A percentile compares a stretch with the other conserved stretches of the same genome.
Evolutionary conservation across 2,888 invertebrate species (phyloP).

Genomic region (Patella ulyssiponensis): DNA sequence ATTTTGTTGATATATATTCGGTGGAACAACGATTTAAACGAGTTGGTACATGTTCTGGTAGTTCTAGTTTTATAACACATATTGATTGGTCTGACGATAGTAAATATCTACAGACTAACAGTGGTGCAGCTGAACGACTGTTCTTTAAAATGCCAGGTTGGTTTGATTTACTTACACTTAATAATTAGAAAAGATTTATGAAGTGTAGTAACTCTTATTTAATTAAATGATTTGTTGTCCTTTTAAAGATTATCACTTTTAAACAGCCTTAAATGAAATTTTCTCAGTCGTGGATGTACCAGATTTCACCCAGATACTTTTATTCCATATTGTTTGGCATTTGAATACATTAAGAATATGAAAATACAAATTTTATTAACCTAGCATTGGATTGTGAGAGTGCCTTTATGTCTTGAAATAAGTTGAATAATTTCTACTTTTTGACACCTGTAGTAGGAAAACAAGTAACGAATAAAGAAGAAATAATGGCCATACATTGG

Average conservation of each 20-base stretch:
- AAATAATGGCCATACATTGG: conserved; percentile 69
- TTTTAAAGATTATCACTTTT: too few species aligned
- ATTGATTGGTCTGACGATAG: conserved; percentile 73
- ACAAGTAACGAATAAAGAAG: conserved; percentile 68
- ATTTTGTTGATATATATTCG: conserved; percentile 72
- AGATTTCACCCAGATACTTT: too few species aligned
- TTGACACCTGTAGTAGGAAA: conserved; percentile 63
- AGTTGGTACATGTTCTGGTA: conserved; percentile 70
- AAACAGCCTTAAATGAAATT: too few species aligned
- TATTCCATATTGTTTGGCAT: too few species aligned
- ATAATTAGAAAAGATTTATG: too few species aligned
- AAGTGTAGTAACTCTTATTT: too few species aligned
- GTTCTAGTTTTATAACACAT: conserved; percentile 73
- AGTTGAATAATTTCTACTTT: not conserved
- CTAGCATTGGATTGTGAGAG: too few species aligned
- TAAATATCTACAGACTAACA: conserved; percentile 72
- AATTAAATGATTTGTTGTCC: too few species aligned
- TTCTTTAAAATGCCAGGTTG: conserved; percentile 71
- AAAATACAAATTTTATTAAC: too few species aligned
- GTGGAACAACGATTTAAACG: conserved; percentile 67
- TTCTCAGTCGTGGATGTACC: too few species aligned
- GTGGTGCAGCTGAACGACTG: conserved; percentile 71
- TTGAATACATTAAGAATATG: too few species aligned
- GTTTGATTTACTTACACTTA: conserved; percentile 7
- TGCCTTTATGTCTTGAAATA: too few species aligned